Evolutionary conservation across 2,888 invertebrate species (phyloP).

Genomic region (Sisyra terminalis): DNA sequence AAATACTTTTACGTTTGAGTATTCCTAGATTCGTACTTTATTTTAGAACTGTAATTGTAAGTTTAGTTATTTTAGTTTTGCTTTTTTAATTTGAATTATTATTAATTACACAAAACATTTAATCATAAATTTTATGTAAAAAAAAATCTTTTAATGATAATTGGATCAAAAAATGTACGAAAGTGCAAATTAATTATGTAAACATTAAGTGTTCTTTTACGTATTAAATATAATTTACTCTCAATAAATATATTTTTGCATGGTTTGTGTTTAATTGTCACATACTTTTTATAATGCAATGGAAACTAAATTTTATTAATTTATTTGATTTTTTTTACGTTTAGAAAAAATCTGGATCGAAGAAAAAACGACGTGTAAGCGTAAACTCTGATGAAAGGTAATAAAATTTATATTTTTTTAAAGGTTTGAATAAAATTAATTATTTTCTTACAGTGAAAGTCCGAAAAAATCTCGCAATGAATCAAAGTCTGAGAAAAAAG

Average conservation of each 20-base stretch:
- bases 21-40: too few species aligned
- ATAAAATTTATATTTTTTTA: background rate
- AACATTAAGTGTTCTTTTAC: background rate
- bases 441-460: background rate
- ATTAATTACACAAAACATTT: too few species aligned
- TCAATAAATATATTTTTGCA: background rate
- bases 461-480: slow-evolving; percentile 2
- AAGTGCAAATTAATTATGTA: too few species aligned
- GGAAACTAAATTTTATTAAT: background rate
- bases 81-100: too few species aligned
- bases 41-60: too few species aligned
- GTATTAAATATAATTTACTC: background rate
- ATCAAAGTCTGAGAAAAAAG: slow-evolving; percentile 3
- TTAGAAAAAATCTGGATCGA: slow-evolving; percentile 38
- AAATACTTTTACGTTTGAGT: too few species aligned
- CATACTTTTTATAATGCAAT: background rate
- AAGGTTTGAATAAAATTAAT: background rate
- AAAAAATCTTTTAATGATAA: too few species aligned
- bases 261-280: slow-evolving; percentile 4
- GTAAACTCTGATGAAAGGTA: slow-evolving; percentile 39
- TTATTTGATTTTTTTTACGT: slow-evolving; percentile 26
- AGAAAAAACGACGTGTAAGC: slow-evolving; percentile 34
- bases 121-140: too few species aligned
- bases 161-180: too few species aligned
- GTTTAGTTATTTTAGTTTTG: too few species aligned